These are phyloP conservation scores for Parnassius orleans DNA, from an alignment of 2,888 invertebrate genomes.

Conservation along the genomic window DNA sequence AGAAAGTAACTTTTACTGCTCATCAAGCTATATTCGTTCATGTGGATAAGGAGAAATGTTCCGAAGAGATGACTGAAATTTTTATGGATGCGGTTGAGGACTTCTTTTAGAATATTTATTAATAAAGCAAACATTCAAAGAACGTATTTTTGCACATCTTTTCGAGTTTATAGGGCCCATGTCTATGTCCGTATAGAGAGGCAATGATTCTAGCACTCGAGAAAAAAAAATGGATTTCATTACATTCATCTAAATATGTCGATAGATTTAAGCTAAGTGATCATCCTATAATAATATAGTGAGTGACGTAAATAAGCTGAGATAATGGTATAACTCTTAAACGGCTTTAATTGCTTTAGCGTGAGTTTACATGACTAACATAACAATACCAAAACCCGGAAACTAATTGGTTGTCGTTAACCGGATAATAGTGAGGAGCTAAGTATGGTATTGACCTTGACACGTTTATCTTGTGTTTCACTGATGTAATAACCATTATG, in stretches of 20 bases:
- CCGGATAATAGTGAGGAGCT: constrained; percentile 40
- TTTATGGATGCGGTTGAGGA: too few species aligned
- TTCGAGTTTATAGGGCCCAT: too few species aligned
- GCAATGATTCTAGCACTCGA: too few species aligned
- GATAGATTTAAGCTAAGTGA: constrained; percentile 10
- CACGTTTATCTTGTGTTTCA: constrained; percentile 43
- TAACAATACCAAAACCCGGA: constrained; percentile 50
- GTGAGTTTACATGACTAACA: constrained; percentile 3
- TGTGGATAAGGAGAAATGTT: too few species aligned
- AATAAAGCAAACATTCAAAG: too few species aligned
- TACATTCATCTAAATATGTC: not conserved
- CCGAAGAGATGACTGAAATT: too few species aligned
- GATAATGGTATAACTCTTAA: not conserved
- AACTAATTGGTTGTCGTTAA: constrained; percentile 40
- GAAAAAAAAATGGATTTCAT: not conserved
- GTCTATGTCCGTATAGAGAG: too few species aligned
- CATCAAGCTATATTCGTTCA: too few species aligned
- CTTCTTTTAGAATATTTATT: too few species aligned
- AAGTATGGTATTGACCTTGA: constrained; percentile 54
- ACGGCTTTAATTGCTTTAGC: constrained; percentile 19
- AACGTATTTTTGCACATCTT: too few species aligned
- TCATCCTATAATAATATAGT: not conserved
- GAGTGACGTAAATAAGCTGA: constrained; percentile 2
- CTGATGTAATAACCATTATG: constrained; percentile 51
- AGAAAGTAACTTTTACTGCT: too few species aligned